These are phyloP conservation scores for Imbricaverruca yamaguchii DNA, from an alignment of 2,888 invertebrate species.

Conservation along the genomic window DNA sequence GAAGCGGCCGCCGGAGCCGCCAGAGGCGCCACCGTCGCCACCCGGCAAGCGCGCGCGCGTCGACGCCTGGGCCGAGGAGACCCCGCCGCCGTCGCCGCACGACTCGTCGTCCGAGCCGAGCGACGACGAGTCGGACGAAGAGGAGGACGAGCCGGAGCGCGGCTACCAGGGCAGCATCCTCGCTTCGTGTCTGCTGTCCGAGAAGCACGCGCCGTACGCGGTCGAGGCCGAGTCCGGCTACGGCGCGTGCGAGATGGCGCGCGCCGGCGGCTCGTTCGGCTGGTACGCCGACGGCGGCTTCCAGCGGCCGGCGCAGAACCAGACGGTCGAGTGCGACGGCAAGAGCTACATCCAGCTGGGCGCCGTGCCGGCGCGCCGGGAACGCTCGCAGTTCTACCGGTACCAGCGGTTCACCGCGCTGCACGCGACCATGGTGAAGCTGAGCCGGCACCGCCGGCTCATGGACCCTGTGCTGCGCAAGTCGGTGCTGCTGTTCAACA, in stretches of 20 bases:
- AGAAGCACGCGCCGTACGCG: not conserved
- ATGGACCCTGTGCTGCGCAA: conserved; percentile 81
- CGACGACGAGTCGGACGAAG: not conserved
- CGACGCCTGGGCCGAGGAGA: not conserved
- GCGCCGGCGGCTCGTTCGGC: not conserved
- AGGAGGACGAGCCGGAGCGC: not conserved
- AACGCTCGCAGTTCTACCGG: conserved; percentile 51
- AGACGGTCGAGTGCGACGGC: conserved; percentile 19
- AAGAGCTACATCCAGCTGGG: conserved; percentile 22
- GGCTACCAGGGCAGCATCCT: conserved; percentile 17
- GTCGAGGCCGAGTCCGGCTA: not conserved
- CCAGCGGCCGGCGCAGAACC: not conserved
- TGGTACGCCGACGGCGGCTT: not conserved
- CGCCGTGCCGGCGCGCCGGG: not conserved
- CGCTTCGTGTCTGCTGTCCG: conserved; percentile 5
- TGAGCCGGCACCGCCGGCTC: conserved; percentile 76
- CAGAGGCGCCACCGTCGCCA: not conserved
- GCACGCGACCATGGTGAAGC: conserved; percentile 84
- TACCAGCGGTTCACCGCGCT: conserved; percentile 79
- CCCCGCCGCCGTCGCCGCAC: not conserved
- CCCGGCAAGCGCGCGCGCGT: not conserved
- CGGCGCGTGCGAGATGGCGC: not conserved
- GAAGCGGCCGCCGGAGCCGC: conserved; percentile 2
- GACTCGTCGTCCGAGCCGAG: not conserved
- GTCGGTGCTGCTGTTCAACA: conserved; percentile 89